Conservation (phyloP, 1,140 invertebrate species). For the Pentalonia nigronervosa region DNA sequence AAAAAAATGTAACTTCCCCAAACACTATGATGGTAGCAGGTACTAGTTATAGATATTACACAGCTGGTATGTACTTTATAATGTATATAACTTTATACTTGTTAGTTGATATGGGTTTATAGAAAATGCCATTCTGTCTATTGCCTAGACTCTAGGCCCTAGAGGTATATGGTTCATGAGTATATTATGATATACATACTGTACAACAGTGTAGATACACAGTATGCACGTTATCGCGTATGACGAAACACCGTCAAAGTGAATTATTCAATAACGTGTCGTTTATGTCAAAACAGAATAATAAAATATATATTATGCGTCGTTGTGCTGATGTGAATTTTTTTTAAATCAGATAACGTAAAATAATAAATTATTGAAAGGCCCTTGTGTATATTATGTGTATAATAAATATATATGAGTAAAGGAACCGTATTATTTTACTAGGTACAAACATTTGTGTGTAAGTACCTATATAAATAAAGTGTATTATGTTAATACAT, state of each 20-base stretch:
- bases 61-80: background rate
- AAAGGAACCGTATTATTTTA: background rate
- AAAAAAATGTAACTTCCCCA: no score
- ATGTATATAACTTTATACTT: background rate
- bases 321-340: background rate
- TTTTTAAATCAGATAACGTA: background rate
- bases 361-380: constrained; percentile 16
- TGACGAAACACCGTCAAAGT: background rate
- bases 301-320: background rate
- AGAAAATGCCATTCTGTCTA: background rate
- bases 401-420: background rate
- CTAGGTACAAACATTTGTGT: background rate
- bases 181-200: background rate
- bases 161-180: background rate
- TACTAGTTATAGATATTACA: background rate
- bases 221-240: background rate
- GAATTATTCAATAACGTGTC: constrained; percentile 13
- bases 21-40: background rate
- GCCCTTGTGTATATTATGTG: background rate
- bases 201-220: background rate
- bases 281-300: background rate
- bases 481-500: background rate
- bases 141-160: no score
- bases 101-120: background rate
- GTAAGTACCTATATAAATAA: background rate